Evolutionary conservation across 2,797 vertebrate genomes (phyloP).

Genomic region (Coregonus suidteri): DNA sequence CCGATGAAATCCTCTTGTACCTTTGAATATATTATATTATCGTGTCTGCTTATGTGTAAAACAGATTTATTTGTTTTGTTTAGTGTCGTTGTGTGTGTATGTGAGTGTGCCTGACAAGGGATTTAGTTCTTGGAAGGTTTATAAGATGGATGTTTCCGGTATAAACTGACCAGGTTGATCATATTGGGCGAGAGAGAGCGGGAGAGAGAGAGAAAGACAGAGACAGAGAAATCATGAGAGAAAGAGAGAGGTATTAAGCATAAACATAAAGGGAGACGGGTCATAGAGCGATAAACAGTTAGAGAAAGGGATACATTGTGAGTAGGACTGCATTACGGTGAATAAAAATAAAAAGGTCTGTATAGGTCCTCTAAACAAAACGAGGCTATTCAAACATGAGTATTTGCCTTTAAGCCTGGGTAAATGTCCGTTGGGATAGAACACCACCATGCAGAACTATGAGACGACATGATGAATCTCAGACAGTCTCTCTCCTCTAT

Average conservation of each 20-base stretch:
- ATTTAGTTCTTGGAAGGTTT: conserved; percentile 39
- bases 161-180: conserved; percentile 32
- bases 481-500: conserved; percentile 12
- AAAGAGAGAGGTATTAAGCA: neutral
- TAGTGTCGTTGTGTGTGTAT: conserved; percentile 18
- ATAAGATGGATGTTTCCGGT: conserved; percentile 33
- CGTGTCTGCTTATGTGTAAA: conserved; percentile 36
- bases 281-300: neutral
- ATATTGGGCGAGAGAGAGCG: neutral
- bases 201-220: neutral
- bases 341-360: neutral
- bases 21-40: conserved; percentile 38
- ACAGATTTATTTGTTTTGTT: conserved; percentile 39
- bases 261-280: neutral
- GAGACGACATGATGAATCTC: neutral
- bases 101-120: conserved; percentile 32
- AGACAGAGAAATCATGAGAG: neutral
- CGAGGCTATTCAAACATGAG: conserved; percentile 30
- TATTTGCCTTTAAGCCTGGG: conserved; percentile 30
- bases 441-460: conserved; percentile 20
- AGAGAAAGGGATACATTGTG: neutral
- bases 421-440: conserved; percentile 32
- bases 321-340: neutral
- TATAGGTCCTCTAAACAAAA: conserved; percentile 2
- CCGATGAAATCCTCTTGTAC: conserved; percentile 51